A percentile compares a stretch with the other conserved stretches of the same genome.
Conservation (phyloP, 1,140 invertebrate genomes). For the Yoshiicerus persimilis region DNA sequence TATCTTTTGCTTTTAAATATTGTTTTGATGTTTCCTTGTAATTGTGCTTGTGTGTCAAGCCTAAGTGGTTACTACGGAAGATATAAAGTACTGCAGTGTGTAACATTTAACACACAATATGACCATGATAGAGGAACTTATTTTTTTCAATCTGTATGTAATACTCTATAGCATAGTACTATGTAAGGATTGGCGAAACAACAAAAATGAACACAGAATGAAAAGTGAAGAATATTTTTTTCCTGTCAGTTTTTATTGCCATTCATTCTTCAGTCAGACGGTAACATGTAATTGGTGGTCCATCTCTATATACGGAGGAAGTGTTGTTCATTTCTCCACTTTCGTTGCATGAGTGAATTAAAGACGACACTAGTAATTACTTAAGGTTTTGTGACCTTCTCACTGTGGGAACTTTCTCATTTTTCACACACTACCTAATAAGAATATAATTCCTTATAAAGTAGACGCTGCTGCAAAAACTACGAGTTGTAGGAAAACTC, state of each 20-base stretch:
- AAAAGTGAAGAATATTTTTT: background rate
- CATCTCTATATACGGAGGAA: too few species aligned
- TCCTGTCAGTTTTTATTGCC: background rate
- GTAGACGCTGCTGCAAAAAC: background rate
- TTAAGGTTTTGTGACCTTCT: background rate
- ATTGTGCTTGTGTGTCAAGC: background rate
- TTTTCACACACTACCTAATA: background rate
- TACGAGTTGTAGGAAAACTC: background rate
- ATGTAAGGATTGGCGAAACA: background rate
- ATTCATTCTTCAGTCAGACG: too few species aligned
- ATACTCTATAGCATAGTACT: background rate
- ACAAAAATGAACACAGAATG: background rate
- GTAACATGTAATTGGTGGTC: too few species aligned
- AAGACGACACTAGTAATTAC: background rate
- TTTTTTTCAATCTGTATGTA: background rate
- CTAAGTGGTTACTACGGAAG: background rate
- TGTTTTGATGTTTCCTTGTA: background rate
- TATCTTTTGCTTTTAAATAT: background rate
- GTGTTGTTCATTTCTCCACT: background rate
- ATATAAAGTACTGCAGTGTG: too few species aligned
- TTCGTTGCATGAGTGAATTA: background rate
- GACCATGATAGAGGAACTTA: background rate
- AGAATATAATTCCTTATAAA: background rate
- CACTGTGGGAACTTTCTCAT: background rate
- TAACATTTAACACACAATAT: background rate